Conservation (phyloP, 2,113 vertebrate genomes). For the Oryzias woworae region DNA sequence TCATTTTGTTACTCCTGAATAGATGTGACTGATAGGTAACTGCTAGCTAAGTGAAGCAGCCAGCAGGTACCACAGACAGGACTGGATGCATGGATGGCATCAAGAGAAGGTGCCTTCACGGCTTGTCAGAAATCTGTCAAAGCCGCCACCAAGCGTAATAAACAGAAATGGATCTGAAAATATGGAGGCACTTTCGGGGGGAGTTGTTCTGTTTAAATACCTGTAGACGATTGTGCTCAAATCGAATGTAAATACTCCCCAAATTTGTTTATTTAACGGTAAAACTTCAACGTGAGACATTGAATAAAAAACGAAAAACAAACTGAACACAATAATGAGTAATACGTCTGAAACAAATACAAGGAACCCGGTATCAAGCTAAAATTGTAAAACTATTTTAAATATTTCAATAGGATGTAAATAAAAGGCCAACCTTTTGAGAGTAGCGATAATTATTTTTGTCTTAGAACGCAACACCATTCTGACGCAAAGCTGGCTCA, state of each 20-base stretch:
- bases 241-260: no score
- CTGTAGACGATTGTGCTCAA: no score
- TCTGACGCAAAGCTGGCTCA: conserved; percentile 51
- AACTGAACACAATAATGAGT: no score
- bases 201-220: no score
- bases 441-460: conserved; percentile 7
- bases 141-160: no score
- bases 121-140: conserved; percentile 16
- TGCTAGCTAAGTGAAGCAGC: conserved; percentile 71
- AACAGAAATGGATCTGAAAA: not conserved
- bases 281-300: no score
- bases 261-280: no score
- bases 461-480: conserved; percentile 9
- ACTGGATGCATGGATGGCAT: conserved; percentile 65
- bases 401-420: no score
- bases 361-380: no score
- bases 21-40: conserved; percentile 62
- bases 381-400: no score
- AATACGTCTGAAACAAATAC: no score
- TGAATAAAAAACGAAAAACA: no score
- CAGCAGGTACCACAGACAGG: conserved; percentile 71
- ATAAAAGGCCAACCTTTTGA: not conserved
- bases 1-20: conserved; percentile 49
- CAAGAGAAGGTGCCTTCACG: conserved; percentile 39
- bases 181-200: not conserved